These are phyloP conservation scores for Eumerus sabulonum DNA, from an alignment of 2,888 invertebrate genomes.

Conservation along the genomic window DNA sequence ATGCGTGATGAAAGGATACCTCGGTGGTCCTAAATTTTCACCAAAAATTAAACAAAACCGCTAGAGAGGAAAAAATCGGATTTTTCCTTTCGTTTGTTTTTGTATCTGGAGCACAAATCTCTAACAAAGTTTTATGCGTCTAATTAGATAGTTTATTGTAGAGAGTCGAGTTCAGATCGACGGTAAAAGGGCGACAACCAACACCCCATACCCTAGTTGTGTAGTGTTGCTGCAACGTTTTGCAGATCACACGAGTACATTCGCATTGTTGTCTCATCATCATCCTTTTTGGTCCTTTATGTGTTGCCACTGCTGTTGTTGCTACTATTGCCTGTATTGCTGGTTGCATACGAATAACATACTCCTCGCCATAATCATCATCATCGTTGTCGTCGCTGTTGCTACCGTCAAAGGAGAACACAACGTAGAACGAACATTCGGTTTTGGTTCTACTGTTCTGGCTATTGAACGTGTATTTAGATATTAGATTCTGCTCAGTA, in stretches of 20 bases:
- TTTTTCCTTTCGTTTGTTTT: conserved; percentile 30
- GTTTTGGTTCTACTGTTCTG: neutral
- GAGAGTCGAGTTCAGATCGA: conserved; percentile 28
- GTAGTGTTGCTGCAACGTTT: conserved; percentile 26
- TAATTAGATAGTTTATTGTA: conserved; percentile 67
- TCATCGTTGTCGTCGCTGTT: conserved; percentile 13
- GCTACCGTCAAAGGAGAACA: conserved; percentile 46
- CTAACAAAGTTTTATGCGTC: conserved; percentile 66
- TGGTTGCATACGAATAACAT: conserved; percentile 52
- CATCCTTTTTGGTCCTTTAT: conserved; percentile 58
- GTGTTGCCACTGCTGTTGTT: conserved; percentile 21
- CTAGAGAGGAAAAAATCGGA: conserved; percentile 17
- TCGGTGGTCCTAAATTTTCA: conserved; percentile 31
- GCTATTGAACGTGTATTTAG: conserved; percentile 66
- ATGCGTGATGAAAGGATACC: conserved; percentile 14
- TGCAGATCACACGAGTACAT: conserved; percentile 57
- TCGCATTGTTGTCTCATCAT: conserved; percentile 41
- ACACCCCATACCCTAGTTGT: neutral
- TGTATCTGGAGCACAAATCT: conserved; percentile 48
- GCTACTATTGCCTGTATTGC: neutral
- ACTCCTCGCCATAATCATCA: conserved; percentile 13
- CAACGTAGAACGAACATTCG: too few species aligned
- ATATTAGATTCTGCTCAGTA: conserved; percentile 69
- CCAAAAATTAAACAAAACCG: conserved; percentile 12
- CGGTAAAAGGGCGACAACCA: conserved; percentile 18